Conservation (phyloP, 2,797 vertebrate species). For the Lepidocolaptes lacrymiger region DNA sequence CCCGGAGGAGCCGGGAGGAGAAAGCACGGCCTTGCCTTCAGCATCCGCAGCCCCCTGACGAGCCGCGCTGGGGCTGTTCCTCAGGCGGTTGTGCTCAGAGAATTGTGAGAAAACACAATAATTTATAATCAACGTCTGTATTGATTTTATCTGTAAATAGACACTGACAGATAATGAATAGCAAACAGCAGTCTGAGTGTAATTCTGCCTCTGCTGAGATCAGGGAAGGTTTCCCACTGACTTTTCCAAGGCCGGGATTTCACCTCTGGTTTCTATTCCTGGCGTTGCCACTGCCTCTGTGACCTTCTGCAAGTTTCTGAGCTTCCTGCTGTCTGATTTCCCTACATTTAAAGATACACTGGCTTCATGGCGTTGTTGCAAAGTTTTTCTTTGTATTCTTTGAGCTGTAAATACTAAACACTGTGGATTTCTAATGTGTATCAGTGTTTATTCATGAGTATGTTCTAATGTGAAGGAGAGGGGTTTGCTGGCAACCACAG, state of each 20-base stretch:
- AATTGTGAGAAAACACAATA: not conserved
- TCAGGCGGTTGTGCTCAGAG: not conserved
- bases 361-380: not conserved
- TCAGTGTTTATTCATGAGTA: not conserved
- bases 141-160: not conserved
- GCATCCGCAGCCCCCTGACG: not conserved
- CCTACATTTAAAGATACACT: not conserved
- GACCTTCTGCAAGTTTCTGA: slow-evolving; percentile 41
- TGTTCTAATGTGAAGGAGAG: not conserved
- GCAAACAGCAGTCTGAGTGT: not conserved
- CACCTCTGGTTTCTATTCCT: slow-evolving; percentile 44
- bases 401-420: not conserved
- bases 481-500: not conserved
- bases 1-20: not conserved
- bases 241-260: slow-evolving; percentile 13
- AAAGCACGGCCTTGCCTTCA: not conserved
- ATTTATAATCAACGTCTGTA: not conserved
- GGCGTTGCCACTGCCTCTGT: not conserved
- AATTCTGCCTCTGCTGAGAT: not conserved
- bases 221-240: not conserved
- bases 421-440: not conserved
- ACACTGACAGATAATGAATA: not conserved
- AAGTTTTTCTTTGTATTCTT: not conserved
- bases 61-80: not conserved
- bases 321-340: not conserved